Evolutionary conservation across 2,888 invertebrate species (phyloP).

Genomic region (Folsomia candida): DNA sequence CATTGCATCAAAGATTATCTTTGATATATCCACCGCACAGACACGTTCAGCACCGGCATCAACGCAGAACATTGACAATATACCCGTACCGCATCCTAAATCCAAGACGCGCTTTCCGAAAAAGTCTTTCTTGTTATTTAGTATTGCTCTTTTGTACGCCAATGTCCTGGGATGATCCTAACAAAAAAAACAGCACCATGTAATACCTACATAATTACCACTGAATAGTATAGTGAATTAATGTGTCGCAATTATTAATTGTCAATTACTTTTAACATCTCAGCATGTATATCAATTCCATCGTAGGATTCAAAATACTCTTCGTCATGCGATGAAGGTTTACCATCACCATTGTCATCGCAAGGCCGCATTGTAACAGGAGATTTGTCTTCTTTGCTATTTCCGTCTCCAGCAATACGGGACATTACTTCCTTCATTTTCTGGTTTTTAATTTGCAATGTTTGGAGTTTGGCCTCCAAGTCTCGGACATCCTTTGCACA

Average conservation of each 20-base stretch:
- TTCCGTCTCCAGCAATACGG: not conserved
- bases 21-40: slow-evolving; percentile 92
- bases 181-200: slow-evolving; percentile 45
- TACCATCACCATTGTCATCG: slow-evolving; percentile 5
- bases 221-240: no score
- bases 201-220: no score
- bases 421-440: slow-evolving; percentile 61
- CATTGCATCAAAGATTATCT: slow-evolving; percentile 92
- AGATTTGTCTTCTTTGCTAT: not conserved
- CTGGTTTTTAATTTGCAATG: no score
- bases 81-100: slow-evolving; percentile 96
- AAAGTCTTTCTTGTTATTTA: slow-evolving; percentile 68
- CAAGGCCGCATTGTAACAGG: not conserved
- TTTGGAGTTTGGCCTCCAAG: no score
- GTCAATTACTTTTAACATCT: slow-evolving; percentile 80
- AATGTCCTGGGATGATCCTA: slow-evolving; percentile 80
- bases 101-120: slow-evolving; percentile 81
- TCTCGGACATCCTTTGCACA: no score
- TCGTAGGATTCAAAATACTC: slow-evolving; percentile 77
- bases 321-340: slow-evolving; percentile 55
- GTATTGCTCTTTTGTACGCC: slow-evolving; percentile 79
- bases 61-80: slow-evolving; percentile 96
- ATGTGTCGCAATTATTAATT: slow-evolving; percentile 9
- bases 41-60: slow-evolving; percentile 88
- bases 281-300: slow-evolving; percentile 88